Evolutionary conservation across 2,113 vertebrate species (phyloP), one percentile per base, ranked within the genome.

Genomic region (Lepisosteus oculatus): DNA sequence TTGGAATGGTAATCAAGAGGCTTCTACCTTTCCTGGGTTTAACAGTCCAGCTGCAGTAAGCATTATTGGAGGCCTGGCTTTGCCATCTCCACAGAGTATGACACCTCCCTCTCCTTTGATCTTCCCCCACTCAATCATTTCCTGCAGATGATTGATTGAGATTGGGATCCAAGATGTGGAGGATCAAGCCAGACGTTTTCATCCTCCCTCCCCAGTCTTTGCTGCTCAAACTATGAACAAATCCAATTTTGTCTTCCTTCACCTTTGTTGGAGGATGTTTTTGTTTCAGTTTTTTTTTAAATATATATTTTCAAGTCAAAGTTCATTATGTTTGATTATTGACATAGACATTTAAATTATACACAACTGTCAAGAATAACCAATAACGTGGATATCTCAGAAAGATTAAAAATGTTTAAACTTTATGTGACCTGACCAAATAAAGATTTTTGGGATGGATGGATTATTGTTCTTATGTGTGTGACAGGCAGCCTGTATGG

Each of bases 71-170:
- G 45, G 66, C 67, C 72, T 17, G 67, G 59, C 66, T 68, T 64
- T 64, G 66, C 59, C 72, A 55, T 74, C 55, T 41, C 11, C 54
- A 44, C 6, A 6, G 29, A 55, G 15, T 29, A 12, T 8, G 42
- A 75, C 73, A 75, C 73, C 68, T 70, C 63, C 47, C 44, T 11
- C 62, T 29, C 65, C 73, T 75, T 75, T 75, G 68, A 75, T 75
- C 73, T 59, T 13, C 55, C 43, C 70, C 61, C 69, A 47, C 73
- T 29, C 68, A 69, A 65, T 74, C 62, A 65, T 70, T 74, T 74
- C 55, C 68, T 47, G 15, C 2, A 45, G 29, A 75, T 61, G 73
- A 75, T 42, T 70, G 68, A 70, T 70, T 59, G 73, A 75, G 68
- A 70, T 67, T 57, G 63, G 43, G 73, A 66, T 66, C 61, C 64